Percentiles rank a stretch among this genome's conserved stretches.
Conservation (phyloP, 2,113 vertebrate genomes). For the Perca fluviatilis region DNA sequence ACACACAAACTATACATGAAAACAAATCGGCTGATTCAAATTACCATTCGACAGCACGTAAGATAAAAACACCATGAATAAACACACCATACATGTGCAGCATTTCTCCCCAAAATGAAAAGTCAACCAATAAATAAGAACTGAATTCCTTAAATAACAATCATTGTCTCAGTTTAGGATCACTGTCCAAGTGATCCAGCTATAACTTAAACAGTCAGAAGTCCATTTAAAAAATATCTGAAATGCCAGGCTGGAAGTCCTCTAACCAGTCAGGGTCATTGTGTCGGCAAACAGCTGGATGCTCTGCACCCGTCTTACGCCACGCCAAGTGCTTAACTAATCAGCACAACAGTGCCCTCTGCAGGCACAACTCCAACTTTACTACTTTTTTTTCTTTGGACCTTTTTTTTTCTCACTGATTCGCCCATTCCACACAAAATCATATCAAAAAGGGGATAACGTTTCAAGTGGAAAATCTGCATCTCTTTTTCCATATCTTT, state of each 20-base stretch:
- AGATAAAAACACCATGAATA: constrained; percentile 72
- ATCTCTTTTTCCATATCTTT: constrained; percentile 25
- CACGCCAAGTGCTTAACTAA: constrained; percentile 12
- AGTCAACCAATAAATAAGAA: constrained; percentile 78
- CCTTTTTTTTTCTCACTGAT: constrained; percentile 28
- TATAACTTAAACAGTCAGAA: constrained; percentile 73
- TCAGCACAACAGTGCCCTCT: constrained; percentile 40
- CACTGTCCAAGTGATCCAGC: constrained; percentile 54
- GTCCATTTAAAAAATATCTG: constrained; percentile 59
- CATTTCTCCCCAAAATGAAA: constrained; percentile 68
- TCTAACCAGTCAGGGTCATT: constrained; percentile 15
- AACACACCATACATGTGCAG: constrained; percentile 74
- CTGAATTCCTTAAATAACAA: constrained; percentile 80
- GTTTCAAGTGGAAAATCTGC: constrained; percentile 16
- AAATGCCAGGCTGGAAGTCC: constrained; percentile 58
- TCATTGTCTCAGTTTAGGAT: constrained; percentile 72
- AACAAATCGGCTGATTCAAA: constrained; percentile 58
- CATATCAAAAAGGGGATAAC: constrained; percentile 23
- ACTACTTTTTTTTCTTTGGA: constrained; percentile 60
- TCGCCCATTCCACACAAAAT: constrained; percentile 29
- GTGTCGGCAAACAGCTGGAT: constrained; percentile 12
- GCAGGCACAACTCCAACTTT: constrained; percentile 24
- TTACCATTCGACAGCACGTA: constrained; percentile 60
- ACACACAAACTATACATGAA: constrained; percentile 69
- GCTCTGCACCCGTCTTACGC: not conserved